Evolutionary conservation across 1,140 invertebrate species (phyloP), one percentile per base, ranked within the genome.

Genomic region (Colletes gigas): DNA sequence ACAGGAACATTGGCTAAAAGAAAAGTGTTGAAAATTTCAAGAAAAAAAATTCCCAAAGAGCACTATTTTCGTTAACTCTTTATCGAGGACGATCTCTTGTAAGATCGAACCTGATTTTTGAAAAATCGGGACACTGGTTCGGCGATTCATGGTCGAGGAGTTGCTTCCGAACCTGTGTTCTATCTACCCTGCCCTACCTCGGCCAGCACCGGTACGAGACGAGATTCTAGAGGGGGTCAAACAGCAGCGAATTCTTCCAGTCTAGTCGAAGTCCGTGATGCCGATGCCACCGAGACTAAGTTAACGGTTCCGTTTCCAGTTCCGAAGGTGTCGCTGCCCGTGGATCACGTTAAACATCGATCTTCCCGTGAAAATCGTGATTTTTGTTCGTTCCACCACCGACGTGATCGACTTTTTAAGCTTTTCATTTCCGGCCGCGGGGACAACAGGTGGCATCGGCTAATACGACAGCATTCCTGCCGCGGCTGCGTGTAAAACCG

Each of bases 241-340:
- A 71, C 71, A 60, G 73, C 69, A 52, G 71, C 76, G 69, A 86
- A 76, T 88, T 90, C 85, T 89, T 90, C 87, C 91, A 92, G 90
- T 91, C 88, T 89, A 84, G 88, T 86, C 87, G 86, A 91, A 88
- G 90, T 90, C 88, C 89, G 89, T 88, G 90, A 91, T 92, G 90
- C 89, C 89, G 87, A 88, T 90, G 88, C 87, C 79, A 74, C 66
- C 80, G 79, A 75, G 65, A 57, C 70, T 60, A 66, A 73, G 60
- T 79, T 79, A 79, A 79, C 77, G 77, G 77, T 79, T 79, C 19
- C 41, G 60, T 63, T 55, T 15, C 12, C 68, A 82, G 67, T 72
- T 47, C 57, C 63, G 52, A 82, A 50, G 69, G 83, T 55, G 81
- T 54, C 78, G 57, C 19, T 50, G 70, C n/a, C 39, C 66, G 70